Base-by-base conservation (phyloP, 2,888 invertebrate genomes). In the Trachelus stipa region DNA sequence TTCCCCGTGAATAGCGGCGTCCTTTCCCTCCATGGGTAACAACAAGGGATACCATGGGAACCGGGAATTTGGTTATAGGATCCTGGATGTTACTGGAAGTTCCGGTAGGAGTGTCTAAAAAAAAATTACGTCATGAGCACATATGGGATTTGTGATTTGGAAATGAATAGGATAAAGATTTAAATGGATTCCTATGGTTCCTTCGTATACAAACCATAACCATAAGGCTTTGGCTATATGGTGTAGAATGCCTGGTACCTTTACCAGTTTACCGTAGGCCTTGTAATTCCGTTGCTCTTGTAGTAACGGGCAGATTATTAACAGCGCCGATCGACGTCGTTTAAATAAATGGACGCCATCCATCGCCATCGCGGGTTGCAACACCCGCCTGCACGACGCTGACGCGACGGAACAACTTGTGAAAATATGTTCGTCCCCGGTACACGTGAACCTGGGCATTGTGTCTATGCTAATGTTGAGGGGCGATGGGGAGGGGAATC, bases 391-490 rank as follows among this genome's bases (percentile, higher is more conserved):
- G 74, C 34, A 30, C 31, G 12, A 74, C 35, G 30, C 35, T 30
- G n/a, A 77, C 76, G 56, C 76, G 56, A 34, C 71, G 71, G 69
- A 74, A 75, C 77, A 75, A 77, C 74, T 77, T 77, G 77, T 75
- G 77, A 77, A 77, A 77, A 78, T 78, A 73, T 78, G 76, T 78
- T 71, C 68, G 74, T 74, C 78, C 68, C 69, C 40, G 76, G 73
- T 74, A 56, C 56, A 68, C 34, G 75, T 75, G 73, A 77, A 77
- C 77, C 73, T 73, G 71, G 69, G 78, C 73, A 79, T 76, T 76
- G 78, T 79, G 75, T 37, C 75, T 80, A 80, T 80, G 80, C 78
- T 80, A 80, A 80, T 80, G 78, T 34, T 56, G 37, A n/a, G 69
- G 34, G 11, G 1, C 9, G 34, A 3, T 0, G 34, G 11, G 11